Base-by-base conservation (phyloP, 2,113 vertebrate species). In the Anseranas semipalmata region DNA sequence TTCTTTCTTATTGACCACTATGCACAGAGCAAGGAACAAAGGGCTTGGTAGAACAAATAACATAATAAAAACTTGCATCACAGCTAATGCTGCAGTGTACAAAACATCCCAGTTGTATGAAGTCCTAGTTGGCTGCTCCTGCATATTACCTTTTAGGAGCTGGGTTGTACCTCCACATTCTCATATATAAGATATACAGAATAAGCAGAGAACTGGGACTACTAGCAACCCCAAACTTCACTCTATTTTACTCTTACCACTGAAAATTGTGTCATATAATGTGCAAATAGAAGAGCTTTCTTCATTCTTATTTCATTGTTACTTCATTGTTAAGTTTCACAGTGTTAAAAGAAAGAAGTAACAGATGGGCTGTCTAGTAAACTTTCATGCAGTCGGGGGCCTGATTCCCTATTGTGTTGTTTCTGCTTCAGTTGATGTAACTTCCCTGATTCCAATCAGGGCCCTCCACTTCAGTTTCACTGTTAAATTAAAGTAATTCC, bases 41-140 rank as follows among this genome's bases (percentile, higher is more conserved):
- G 13, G 32, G 2, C 18, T 68, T 53, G 70, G 18, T 53, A 46
- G 84, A 92, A 65, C 35, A 73, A 62, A n/a, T 2, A 91, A 28
- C 22, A 20, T 90, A 93, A 95, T 72, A 96, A 91, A 85, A 89
- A 92, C 80, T 80, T 96, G 63, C 59, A 75, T 87, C 92, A 48
- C 52, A 63, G 73, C 30, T 85, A 82, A 84, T 30, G 71, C 18
- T 9, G 8, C 24, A 17, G 24, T 15, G 9, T 58, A 53, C 33
- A n/a, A 80, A 93, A 62, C 27, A 48, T 2, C 4, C 2, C 1
- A 2, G 3, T 24, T 67, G 37, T 66, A 24, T 46, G 12, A 67
- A 60, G 35, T 68, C 66, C 43, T 50, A 32, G 8, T 21, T 67
- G 72, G 6, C 17, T 37, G 48, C 15, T 72, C 41, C 55, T 70